Conservation (phyloP, 2,113 vertebrate species). For the Epinephelus cyanopodus region DNA sequence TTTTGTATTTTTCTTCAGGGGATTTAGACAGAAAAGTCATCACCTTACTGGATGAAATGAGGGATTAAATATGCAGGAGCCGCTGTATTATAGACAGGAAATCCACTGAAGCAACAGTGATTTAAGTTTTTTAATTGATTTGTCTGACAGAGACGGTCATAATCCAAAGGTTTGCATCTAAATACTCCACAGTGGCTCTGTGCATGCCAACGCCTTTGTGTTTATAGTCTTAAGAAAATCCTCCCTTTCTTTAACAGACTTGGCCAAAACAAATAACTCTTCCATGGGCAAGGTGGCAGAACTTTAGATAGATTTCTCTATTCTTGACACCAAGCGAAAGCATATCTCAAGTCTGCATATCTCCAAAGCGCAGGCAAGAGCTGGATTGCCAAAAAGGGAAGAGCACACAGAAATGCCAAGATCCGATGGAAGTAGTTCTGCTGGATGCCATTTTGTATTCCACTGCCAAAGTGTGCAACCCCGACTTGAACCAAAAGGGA, state of each 20-base stretch:
- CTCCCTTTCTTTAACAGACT: conserved; percentile 19
- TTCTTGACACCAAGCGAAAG: conserved; percentile 21
- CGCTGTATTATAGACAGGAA: conserved; percentile 10
- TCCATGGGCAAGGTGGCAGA: conserved; percentile 17
- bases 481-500: conserved; percentile 52
- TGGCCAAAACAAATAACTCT: conserved; percentile 33
- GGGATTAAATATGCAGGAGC: conserved; percentile 18
- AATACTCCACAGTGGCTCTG: neutral
- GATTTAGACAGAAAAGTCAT: conserved; percentile 35
- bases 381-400: conserved; percentile 40
- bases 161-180: conserved; percentile 22
- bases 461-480: conserved; percentile 40
- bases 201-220: conserved; percentile 1
- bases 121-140: conserved; percentile 36
- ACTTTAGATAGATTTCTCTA: conserved; percentile 27
- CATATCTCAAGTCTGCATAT: conserved; percentile 55
- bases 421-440: conserved; percentile 20
- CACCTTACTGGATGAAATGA: conserved; percentile 26
- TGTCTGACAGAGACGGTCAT: conserved; percentile 6
- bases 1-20: conserved; percentile 9
- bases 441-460: conserved; percentile 48
- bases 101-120: conserved; percentile 10
- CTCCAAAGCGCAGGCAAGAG: conserved; percentile 42
- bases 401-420: conserved; percentile 27
- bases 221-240: conserved; percentile 32